Percentiles rank a stretch among this genome's conserved stretches.
phyloP scores from a whole-genome alignment of 2,797 vertebrate species.

The Acipenser transmontanus region DNA sequence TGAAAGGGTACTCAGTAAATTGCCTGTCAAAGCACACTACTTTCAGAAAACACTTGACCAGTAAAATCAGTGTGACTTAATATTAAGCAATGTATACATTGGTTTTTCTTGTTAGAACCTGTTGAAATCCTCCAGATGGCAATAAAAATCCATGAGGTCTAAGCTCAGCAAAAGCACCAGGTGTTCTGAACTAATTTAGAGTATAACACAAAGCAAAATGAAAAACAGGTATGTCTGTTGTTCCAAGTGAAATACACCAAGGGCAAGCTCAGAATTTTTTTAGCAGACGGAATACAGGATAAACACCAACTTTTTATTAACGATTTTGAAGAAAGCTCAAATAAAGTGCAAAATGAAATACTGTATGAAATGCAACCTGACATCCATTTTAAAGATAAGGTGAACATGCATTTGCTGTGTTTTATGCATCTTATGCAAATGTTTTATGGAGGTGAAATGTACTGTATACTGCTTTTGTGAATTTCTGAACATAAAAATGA shows the following conservation, averaged over 20 bases:
- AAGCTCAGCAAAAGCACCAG: slow-evolving; percentile 44
- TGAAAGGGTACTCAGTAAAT: slow-evolving; percentile 43
- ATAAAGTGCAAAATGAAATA: not conserved
- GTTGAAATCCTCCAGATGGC: slow-evolving; percentile 63
- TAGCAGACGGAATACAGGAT: no score
- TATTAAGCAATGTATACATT: slow-evolving; percentile 44
- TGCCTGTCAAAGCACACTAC: slow-evolving; percentile 45
- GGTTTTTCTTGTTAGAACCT: slow-evolving; percentile 54
- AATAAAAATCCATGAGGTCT: slow-evolving; percentile 63
- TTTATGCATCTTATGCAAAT: no score
- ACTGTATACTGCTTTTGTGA: no score
- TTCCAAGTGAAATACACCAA: slow-evolving; percentile 40
- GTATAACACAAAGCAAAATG: slow-evolving; percentile 49
- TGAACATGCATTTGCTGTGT: no score
- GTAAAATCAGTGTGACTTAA: slow-evolving; percentile 48
- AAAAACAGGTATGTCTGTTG: slow-evolving; percentile 29
- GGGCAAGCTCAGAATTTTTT: slow-evolving; percentile 31
- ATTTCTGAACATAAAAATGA: no score
- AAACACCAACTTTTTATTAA: no score
- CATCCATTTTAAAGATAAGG: no score
- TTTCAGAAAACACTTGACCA: slow-evolving; percentile 48
- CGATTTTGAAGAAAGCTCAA: not conserved
- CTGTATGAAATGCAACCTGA: not conserved
- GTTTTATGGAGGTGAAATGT: no score
- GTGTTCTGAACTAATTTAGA: slow-evolving; percentile 37